Percentiles rank a stretch among this genome's conserved stretches.
Evolutionary conservation across 1,140 invertebrate species (phyloP).

Genomic region (Drosophila neocordata): DNA sequence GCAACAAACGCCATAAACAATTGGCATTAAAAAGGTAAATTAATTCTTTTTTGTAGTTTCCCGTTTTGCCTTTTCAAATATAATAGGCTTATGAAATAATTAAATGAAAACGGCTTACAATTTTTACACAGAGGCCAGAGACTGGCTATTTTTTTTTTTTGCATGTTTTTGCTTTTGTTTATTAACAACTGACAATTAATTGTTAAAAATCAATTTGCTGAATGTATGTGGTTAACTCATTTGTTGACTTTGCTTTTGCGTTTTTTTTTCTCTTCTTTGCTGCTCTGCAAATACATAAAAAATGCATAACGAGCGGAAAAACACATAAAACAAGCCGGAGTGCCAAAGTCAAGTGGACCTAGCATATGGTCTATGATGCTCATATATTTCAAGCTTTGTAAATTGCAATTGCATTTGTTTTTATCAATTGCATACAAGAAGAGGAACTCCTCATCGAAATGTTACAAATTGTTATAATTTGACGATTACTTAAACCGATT

Average conservation of each 20-base stretch:
- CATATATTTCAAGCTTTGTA: not conserved
- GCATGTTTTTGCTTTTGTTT: conserved; percentile 2
- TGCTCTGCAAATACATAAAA: conserved; percentile 30
- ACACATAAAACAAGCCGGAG: conserved; percentile 29
- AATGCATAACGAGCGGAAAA: conserved; percentile 42
- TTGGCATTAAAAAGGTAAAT: conserved; percentile 57
- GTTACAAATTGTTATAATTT: too few relatives aligned
- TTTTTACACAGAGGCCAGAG: not conserved
- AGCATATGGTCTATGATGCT: conserved; percentile 1
- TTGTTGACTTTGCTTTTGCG: conserved; percentile 24
- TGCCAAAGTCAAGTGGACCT: conserved; percentile 28
- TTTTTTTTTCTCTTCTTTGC: conserved; percentile 4
- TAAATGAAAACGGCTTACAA: conserved; percentile 55
- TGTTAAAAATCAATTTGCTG: conserved; percentile 57
- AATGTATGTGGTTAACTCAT: conserved; percentile 52
- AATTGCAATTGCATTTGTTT: conserved; percentile 4
- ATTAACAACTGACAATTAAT: conserved; percentile 56
- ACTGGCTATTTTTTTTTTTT: not conserved
- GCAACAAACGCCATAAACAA: conserved; percentile 60
- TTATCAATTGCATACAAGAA: not conserved
- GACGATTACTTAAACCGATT: too few relatives aligned
- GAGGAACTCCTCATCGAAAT: not conserved
- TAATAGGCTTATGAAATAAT: conserved; percentile 75
- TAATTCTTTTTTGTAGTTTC: conserved; percentile 45
- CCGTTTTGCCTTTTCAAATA: conserved; percentile 35